phyloP scores from a whole-genome alignment of 1,140 invertebrate species.

The Temnothorax curvispinosus region DNA sequence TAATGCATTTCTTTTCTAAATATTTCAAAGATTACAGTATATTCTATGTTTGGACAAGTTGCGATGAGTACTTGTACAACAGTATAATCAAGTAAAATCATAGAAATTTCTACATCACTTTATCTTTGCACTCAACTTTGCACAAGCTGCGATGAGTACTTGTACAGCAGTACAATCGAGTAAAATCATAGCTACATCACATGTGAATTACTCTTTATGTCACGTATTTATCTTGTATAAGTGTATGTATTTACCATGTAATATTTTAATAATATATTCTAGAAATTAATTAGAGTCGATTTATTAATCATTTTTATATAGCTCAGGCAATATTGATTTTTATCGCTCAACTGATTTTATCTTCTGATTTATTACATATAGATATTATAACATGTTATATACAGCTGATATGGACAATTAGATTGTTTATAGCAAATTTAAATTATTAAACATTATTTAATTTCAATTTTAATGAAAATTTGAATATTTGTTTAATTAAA shows the following conservation, averaged over 20 bases:
- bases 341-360: not conserved
- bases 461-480: too few relatives aligned
- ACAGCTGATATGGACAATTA: too few relatives aligned
- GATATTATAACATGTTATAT: too few relatives aligned
- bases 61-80: not conserved
- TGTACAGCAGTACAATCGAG: not conserved
- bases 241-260: not conserved
- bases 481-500: too few relatives aligned
- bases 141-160: not conserved
- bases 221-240: not conserved
- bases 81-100: not conserved
- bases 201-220: not conserved
- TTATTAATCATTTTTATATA: not conserved
- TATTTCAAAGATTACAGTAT: constrained; percentile 34
- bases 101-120: not conserved
- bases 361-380: too few relatives aligned
- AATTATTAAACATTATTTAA: too few relatives aligned
- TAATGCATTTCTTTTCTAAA: constrained; percentile 54
- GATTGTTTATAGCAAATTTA: too few relatives aligned
- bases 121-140: not conserved
- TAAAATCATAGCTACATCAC: not conserved
- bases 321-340: not conserved
- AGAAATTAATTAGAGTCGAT: not conserved
- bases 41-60: constrained; percentile 7
- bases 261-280: not conserved